These are phyloP conservation scores for Hedya salicella DNA, from an alignment of 2,888 invertebrate genomes.

Conservation along the genomic window DNA sequence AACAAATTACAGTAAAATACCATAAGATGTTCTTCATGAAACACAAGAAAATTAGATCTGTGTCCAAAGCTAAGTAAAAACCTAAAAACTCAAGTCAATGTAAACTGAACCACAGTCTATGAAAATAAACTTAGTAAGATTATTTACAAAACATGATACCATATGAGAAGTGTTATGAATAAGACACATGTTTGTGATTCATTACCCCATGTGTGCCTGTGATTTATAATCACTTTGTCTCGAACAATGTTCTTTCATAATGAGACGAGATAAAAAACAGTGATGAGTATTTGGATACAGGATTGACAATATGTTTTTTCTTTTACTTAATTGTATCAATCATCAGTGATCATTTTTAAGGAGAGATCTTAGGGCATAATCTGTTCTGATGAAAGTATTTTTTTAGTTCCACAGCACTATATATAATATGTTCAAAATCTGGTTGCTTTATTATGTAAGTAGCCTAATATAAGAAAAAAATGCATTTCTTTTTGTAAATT, in stretches of 20 bases:
- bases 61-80: not conserved
- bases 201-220: constrained; percentile 62
- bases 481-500: no score
- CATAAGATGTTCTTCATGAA: not conserved
- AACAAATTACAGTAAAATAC: no score
- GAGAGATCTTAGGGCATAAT: no score
- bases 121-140: constrained; percentile 26
- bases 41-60: not conserved
- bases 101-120: not conserved
- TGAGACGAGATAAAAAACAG: constrained; percentile 7
- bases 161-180: constrained; percentile 50
- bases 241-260: constrained; percentile 15
- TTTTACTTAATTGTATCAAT: no score
- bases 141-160: constrained; percentile 41
- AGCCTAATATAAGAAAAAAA: no score
- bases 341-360: no score
- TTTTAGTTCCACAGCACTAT: no score
- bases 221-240: constrained; percentile 51
- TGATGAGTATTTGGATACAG: not conserved
- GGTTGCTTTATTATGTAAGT: no score
- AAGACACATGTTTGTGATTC: constrained; percentile 63
- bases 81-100: not conserved
- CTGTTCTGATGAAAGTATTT: no score
- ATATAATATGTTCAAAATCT: no score
- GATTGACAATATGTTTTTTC: no score